Percentiles rank a stretch among this genome's conserved stretches.
phyloP scores from a whole-genome alignment of 2,888 invertebrate species.

The Emmelina monodactyla region DNA sequence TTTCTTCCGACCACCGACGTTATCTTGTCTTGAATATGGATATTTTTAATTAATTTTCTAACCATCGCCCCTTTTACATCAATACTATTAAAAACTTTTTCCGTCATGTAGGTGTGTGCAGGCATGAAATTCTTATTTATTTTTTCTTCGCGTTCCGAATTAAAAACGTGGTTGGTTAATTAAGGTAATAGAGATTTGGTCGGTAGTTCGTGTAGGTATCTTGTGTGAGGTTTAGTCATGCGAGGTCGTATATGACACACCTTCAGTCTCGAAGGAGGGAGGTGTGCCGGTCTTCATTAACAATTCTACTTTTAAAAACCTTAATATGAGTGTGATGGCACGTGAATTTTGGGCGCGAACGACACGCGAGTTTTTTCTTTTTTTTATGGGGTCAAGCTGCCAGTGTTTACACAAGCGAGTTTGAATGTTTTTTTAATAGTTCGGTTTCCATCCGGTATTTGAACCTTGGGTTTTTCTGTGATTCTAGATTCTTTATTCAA shows the following conservation, averaged over 20 bases:
- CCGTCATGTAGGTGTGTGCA: constrained; percentile 6
- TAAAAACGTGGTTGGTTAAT: too few species aligned
- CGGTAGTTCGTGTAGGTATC: not conserved
- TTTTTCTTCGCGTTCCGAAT: too few species aligned
- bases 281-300: constrained; percentile 55
- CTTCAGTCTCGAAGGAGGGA: constrained; percentile 61
- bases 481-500: not conserved
- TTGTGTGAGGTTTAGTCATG: constrained; percentile 23
- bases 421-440: too few species aligned
- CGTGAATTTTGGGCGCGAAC: constrained; percentile 45
- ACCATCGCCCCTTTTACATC: constrained; percentile 20
- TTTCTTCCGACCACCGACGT: constrained; percentile 57
- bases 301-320: constrained; percentile 47
- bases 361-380: constrained; percentile 49
- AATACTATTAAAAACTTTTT: constrained; percentile 5
- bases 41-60: constrained; percentile 53
- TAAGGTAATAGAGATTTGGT: too few species aligned
- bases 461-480: too few species aligned
- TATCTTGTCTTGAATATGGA: constrained; percentile 63
- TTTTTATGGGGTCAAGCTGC: too few species aligned
- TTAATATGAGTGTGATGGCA: constrained; percentile 49
- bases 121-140: too few species aligned
- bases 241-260: constrained; percentile 34
- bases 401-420: too few species aligned
- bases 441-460: too few species aligned